Conservation (phyloP, 2,113 vertebrate genomes). For the Anguilla rostrata region DNA sequence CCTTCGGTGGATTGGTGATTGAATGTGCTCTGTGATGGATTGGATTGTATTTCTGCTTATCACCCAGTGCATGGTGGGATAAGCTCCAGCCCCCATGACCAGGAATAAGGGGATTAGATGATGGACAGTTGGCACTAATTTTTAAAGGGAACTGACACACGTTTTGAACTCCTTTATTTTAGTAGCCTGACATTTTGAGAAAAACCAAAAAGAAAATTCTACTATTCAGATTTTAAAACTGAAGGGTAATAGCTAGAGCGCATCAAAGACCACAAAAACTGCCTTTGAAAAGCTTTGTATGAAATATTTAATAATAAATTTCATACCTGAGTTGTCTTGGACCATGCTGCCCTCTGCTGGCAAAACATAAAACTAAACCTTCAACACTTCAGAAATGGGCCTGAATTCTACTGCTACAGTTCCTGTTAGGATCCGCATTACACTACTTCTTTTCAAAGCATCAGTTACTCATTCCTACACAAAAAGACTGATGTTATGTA, state of each 20-base stretch:
- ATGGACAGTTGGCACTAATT: no score
- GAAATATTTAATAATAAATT: not conserved
- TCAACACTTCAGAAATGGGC: not conserved
- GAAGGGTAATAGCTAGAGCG: not conserved
- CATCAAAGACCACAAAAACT: not conserved
- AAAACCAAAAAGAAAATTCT: not conserved
- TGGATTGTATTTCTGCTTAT: no score
- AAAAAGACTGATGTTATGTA: not conserved
- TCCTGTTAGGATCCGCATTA: not conserved
- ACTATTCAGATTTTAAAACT: not conserved
- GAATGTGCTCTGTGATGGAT: no score
- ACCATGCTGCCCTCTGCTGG: conserved; percentile 30
- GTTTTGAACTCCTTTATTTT: not conserved
- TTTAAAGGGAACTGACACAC: no score
- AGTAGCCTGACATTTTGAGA: not conserved
- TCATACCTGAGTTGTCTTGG: not conserved
- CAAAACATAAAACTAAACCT: not conserved
- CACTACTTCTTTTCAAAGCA: not conserved
- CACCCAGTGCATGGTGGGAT: no score
- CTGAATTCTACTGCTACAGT: not conserved
- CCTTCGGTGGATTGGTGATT: no score
- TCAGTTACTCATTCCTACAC: not conserved
- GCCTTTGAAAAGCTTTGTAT: not conserved
- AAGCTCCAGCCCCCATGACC: no score
- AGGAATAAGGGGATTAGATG: no score